Evolutionary conservation across 2,797 vertebrate genomes (phyloP).

Genomic region (Erpetoichthys calabaricus): DNA sequence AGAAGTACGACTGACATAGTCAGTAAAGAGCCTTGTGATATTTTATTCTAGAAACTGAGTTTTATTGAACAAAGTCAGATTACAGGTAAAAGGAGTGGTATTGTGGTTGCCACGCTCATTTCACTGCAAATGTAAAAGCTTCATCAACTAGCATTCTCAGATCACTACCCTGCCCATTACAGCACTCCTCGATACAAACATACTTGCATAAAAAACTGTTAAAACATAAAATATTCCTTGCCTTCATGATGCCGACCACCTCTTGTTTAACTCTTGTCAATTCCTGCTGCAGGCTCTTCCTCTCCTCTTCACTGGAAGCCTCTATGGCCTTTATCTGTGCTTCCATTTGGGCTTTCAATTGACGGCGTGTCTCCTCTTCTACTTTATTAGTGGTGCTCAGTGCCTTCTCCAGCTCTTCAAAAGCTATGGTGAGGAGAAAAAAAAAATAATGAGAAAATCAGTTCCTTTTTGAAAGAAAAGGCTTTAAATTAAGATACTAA

Average conservation of each 20-base stretch:
- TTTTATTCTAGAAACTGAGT: too few species aligned
- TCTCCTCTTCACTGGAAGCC: constrained; percentile 70
- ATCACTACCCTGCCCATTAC: too few species aligned
- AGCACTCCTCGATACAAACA: too few species aligned
- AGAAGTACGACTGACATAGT: too few species aligned
- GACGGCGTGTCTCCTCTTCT: constrained; percentile 69
- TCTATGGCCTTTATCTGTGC: constrained; percentile 73
- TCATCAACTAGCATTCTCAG: too few species aligned
- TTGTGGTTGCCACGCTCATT: too few species aligned
- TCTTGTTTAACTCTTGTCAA: constrained; percentile 82
- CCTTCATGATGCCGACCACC: constrained; percentile 80
- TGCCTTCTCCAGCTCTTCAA: constrained; percentile 86
- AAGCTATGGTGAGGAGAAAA: constrained; percentile 46
- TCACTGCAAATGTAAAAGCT: too few species aligned
- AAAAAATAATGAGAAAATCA: background rate
- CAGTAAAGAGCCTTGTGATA: too few species aligned
- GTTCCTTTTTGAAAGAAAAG: background rate
- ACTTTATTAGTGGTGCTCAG: constrained; percentile 71
- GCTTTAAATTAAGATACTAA: too few species aligned
- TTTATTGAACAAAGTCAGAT: too few species aligned
- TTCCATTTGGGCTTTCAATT: constrained; percentile 78
- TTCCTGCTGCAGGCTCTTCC: constrained; percentile 71
- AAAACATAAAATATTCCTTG: constrained; percentile 27
- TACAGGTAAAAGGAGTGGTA: too few species aligned
- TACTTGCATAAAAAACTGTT: too few species aligned